A percentile compares a stretch with the other conserved stretches of the same genome.
Conservation (phyloP, 2,113 vertebrate species). For the Calypte anna region DNA sequence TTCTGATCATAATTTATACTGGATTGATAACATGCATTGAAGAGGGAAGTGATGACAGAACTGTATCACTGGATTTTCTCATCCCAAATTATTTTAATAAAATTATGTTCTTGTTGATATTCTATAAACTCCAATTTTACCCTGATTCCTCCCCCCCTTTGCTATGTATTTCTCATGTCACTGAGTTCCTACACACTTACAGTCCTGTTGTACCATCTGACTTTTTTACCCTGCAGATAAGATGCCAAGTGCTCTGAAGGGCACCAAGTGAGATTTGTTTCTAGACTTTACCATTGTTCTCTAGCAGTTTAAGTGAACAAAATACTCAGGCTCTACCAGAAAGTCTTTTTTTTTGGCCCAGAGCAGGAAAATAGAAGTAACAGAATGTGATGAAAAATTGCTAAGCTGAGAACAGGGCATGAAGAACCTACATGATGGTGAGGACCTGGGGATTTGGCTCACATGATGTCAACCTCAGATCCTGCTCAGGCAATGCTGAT, state of each 20-base stretch:
- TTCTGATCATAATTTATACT: background rate
- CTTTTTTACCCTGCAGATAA: background rate
- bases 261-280: background rate
- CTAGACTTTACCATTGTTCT: background rate
- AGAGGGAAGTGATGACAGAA: background rate
- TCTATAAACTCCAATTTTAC: background rate
- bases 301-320: background rate
- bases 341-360: background rate
- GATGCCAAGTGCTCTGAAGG: background rate
- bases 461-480: conserved; percentile 38
- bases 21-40: background rate
- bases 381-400: background rate
- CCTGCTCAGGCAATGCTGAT: conserved; percentile 37
- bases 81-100: background rate
- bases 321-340: background rate
- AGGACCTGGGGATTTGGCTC: conserved; percentile 37
- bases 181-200: background rate
- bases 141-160: background rate
- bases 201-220: background rate
- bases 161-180: background rate
- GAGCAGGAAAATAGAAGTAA: background rate
- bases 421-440: conserved; percentile 30
- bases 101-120: background rate
- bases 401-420: background rate
- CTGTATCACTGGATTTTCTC: background rate